These are phyloP conservation scores for Meta bourneti DNA, from an alignment of 2,888 invertebrate species.

Conservation along the genomic window DNA sequence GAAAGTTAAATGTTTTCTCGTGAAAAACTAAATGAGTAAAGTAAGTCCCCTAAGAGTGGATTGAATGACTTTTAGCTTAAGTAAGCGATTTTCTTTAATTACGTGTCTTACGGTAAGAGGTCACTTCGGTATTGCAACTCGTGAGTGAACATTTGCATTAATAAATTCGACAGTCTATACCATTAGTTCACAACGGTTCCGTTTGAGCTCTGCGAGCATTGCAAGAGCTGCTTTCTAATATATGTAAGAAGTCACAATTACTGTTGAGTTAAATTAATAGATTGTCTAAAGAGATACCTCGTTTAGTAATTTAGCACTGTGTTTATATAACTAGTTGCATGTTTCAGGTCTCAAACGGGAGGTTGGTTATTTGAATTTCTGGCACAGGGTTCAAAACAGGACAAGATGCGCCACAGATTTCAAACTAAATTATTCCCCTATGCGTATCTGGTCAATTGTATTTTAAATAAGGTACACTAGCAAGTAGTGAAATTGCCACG, in stretches of 20 bases:
- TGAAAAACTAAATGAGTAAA: background rate
- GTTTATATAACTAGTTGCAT: too few relatives aligned
- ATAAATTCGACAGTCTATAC: constrained; percentile 8
- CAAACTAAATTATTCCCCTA: too few relatives aligned
- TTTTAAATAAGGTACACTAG: too few relatives aligned
- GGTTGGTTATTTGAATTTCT: too few relatives aligned
- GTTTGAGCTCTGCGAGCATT: background rate
- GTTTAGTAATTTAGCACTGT: background rate
- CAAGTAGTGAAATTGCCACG: too few relatives aligned
- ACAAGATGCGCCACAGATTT: too few relatives aligned
- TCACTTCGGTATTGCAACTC: background rate
- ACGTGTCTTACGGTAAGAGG: constrained; percentile 14
- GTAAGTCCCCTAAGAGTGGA: background rate
- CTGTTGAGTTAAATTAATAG: constrained; percentile 21
- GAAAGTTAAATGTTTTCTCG: background rate
- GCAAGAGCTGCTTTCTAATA: background rate
- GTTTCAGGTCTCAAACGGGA: too few relatives aligned
- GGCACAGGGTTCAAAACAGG: too few relatives aligned
- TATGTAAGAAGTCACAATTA: background rate
- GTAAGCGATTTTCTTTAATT: constrained; percentile 20
- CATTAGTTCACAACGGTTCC: constrained; percentile 24
- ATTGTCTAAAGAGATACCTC: background rate
- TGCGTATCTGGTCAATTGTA: too few relatives aligned
- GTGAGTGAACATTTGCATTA: constrained; percentile 45
- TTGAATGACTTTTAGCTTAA: constrained; percentile 11